Evolutionary conservation across 2,797 vertebrate species (phyloP).

Genomic region (Manis javanica): DNA sequence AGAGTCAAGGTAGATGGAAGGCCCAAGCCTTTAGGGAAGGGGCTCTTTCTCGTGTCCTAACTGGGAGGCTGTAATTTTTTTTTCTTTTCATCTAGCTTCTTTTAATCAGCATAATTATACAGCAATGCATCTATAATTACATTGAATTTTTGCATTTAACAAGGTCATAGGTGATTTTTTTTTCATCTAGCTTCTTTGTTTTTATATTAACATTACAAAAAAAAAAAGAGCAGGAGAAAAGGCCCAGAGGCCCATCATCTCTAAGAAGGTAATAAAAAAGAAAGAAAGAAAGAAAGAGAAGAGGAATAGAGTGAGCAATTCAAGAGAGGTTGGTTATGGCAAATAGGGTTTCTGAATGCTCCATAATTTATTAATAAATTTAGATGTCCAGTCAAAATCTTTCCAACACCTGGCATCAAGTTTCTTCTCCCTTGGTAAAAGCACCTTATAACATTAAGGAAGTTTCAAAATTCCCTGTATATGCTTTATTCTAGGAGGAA

Average conservation of each 20-base stretch:
- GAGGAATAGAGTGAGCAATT: background rate
- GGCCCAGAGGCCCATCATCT: too few relatives aligned
- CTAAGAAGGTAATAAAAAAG: too few relatives aligned
- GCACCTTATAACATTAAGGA: background rate
- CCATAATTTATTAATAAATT: background rate
- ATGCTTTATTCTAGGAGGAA: background rate
- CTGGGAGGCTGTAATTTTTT: too few relatives aligned
- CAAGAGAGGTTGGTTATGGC: background rate
- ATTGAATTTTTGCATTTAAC: background rate
- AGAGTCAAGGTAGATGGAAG: too few relatives aligned
- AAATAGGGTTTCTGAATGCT: background rate
- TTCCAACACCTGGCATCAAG: background rate
- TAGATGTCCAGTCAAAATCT: background rate
- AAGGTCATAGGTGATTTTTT: background rate
- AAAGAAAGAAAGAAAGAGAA: background rate
- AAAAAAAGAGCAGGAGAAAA: too few relatives aligned
- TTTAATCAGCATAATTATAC: background rate
- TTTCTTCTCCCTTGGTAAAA: background rate
- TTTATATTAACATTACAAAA: too few relatives aligned
- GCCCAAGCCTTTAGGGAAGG: too few relatives aligned
- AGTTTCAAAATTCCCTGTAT: background rate
- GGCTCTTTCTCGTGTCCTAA: too few relatives aligned
- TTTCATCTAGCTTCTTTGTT: too few relatives aligned
- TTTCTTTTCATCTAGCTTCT: background rate
- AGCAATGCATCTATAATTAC: background rate